These are phyloP conservation scores for Apis dorsata DNA, from an alignment of 1,140 invertebrate species.

Conservation along the genomic window DNA sequence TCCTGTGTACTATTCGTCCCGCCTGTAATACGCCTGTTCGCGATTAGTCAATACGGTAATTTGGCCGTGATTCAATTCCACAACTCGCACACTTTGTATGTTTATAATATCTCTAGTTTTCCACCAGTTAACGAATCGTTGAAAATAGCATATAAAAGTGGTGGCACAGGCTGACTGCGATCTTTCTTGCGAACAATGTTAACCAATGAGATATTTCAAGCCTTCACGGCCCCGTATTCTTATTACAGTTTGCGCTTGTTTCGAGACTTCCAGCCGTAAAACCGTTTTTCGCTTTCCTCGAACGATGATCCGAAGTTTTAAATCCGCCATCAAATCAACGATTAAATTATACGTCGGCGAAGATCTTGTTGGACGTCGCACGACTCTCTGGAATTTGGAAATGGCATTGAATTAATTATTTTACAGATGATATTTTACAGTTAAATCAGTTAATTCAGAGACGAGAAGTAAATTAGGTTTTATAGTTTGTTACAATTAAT, in stretches of 20 bases:
- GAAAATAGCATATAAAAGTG: conserved; percentile 22
- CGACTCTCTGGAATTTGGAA: background rate
- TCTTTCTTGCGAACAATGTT: conserved; percentile 9
- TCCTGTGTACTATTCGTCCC: background rate
- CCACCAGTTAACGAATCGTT: background rate
- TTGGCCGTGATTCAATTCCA: conserved; percentile 25
- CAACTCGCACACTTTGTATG: conserved; percentile 25
- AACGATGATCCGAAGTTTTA: conserved; percentile 6
- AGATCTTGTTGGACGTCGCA: background rate
- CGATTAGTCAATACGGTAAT: conserved; percentile 29
- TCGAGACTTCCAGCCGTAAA: conserved; percentile 6
- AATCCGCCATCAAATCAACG: background rate
- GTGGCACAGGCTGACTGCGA: background rate
- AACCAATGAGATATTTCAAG: conserved; percentile 24
- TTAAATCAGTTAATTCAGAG: no score
- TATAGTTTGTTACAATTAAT: no score
- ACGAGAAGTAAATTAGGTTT: no score
- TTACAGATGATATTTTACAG: no score
- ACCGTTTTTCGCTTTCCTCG: background rate
- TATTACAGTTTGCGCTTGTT: background rate
- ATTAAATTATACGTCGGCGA: background rate
- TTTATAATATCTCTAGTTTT: conserved; percentile 24
- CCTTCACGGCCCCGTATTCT: conserved; percentile 1
- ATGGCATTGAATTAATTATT: no score
- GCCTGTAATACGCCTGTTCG: background rate